These are phyloP conservation scores for Cataglyphis rosenhaueri DNA, from an alignment of 2,888 invertebrate species.

Conservation along the genomic window DNA sequence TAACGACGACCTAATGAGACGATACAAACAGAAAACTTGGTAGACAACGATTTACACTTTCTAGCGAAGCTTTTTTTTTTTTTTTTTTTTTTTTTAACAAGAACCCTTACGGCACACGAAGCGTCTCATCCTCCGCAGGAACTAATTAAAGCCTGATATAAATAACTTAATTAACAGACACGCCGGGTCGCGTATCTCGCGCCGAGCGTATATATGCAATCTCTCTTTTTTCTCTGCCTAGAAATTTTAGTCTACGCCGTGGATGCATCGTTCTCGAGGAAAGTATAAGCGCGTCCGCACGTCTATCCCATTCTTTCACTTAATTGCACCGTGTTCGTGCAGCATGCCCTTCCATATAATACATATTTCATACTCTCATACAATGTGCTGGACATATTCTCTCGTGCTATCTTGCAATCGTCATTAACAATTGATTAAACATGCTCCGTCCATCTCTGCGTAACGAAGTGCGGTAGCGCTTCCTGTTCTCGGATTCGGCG, in stretches of 20 bases:
- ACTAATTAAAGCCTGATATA: constrained; percentile 40
- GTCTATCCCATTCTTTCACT: constrained; percentile 66
- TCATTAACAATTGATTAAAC: constrained; percentile 23
- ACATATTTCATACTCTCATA: constrained; percentile 20
- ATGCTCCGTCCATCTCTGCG: not conserved
- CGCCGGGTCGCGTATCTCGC: constrained; percentile 1
- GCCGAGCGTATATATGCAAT: not conserved
- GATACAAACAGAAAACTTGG: not conserved
- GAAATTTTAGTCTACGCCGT: constrained; percentile 24
- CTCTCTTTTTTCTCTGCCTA: not conserved
- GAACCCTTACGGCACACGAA: not conserved
- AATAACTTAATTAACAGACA: constrained; percentile 47
- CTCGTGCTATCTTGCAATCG: not conserved
- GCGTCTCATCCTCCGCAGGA: not conserved
- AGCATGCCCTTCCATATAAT: constrained; percentile 11
- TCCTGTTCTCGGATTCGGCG: not conserved
- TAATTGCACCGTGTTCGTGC: constrained; percentile 66
- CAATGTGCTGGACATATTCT: constrained; percentile 8
- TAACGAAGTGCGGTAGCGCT: not conserved
- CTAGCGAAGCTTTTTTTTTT: not conserved
- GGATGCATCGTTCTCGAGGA: constrained; percentile 38
- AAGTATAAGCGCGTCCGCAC: constrained; percentile 60
- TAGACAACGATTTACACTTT: not conserved
- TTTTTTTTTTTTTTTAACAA: not conserved
- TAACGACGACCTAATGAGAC: not conserved